Evolutionary conservation across 2,113 vertebrate species (phyloP).

Genomic region (Corvus cornix): DNA sequence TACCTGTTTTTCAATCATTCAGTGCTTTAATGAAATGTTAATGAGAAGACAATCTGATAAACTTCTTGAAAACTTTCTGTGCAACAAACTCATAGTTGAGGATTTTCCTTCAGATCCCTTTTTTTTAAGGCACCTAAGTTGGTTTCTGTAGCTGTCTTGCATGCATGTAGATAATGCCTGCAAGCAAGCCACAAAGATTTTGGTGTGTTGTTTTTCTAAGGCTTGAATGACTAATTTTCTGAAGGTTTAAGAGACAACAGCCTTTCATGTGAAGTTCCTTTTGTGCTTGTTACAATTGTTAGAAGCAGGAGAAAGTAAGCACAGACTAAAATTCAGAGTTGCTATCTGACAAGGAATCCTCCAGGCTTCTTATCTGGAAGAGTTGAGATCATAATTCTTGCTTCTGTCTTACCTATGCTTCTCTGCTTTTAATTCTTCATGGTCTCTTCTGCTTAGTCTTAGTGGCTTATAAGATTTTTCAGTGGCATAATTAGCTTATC

Average conservation of each 20-base stretch:
- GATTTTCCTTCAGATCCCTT: neutral
- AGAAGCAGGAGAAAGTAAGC: neutral
- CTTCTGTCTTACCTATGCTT: neutral
- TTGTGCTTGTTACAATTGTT: neutral
- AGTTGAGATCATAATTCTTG: neutral
- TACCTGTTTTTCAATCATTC: neutral
- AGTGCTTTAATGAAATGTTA: conserved; percentile 6
- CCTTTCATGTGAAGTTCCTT: neutral
- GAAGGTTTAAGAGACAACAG: neutral
- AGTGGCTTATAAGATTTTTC: conserved; percentile 22
- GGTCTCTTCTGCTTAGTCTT: conserved; percentile 26
- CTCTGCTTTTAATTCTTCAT: conserved; percentile 19
- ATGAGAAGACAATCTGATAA: neutral
- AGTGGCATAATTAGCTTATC: conserved; percentile 37
- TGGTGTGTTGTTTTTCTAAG: neutral
- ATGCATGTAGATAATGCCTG: neutral
- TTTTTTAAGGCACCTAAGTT: neutral
- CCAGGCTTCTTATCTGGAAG: neutral
- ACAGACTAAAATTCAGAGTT: neutral
- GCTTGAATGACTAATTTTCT: conserved; percentile 25
- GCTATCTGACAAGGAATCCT: neutral
- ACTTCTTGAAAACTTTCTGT: neutral
- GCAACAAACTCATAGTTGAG: neutral
- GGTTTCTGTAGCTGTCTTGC: neutral
- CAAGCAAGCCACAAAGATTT: neutral